Base-by-base conservation (phyloP, 1,140 invertebrate genomes). In the Musca vetustissima region DNA sequence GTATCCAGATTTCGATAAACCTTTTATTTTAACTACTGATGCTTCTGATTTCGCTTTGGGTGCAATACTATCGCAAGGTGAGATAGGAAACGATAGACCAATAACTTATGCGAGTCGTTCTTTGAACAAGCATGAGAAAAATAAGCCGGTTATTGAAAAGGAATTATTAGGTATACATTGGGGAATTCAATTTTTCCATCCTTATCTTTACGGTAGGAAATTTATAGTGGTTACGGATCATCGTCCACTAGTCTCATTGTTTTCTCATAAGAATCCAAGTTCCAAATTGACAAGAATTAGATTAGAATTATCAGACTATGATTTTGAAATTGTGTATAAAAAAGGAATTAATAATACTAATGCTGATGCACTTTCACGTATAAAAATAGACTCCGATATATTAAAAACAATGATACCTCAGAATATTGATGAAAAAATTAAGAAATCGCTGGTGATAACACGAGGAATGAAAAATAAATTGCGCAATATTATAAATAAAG, bases 201-300 rank as follows among this genome's bases (percentile, higher is more conserved):
- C 78, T 13, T 88, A 85, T 72, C 66, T 87, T 6, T 82, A 78
- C 69, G 83, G 82, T 47, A 78, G 68, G 68, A 75, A 82, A 61
- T 87, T 88, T 68, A 50, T 14, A 22, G 21, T 49, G 4, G 48
- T 66, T 6, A 66, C 64, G 3, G 64, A 66, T 36, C 64, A 87
- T 69, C 78, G 79, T 72, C 82, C 83, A 4, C 73, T 87, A 43
- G 73, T 68, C 22, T 87, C 82, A 80, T 69, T 87, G 9, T 52
- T 69, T 24, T 74, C 67, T n/a, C 70, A 83, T 1, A 87, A 85
- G 74, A 82, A 86, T 53, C 80, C 83, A 6, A 78, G 73, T 15
- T 81, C 80, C 49, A 70, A 83, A 73, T 69, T 88, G 83, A 50
- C 87, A 85, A 85, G 66, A 80, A 53, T 48, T 86, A 21, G 75